Evolutionary conservation across 2,113 vertebrate species (phyloP).

Genomic region (Myiozetetes cayanensis): DNA sequence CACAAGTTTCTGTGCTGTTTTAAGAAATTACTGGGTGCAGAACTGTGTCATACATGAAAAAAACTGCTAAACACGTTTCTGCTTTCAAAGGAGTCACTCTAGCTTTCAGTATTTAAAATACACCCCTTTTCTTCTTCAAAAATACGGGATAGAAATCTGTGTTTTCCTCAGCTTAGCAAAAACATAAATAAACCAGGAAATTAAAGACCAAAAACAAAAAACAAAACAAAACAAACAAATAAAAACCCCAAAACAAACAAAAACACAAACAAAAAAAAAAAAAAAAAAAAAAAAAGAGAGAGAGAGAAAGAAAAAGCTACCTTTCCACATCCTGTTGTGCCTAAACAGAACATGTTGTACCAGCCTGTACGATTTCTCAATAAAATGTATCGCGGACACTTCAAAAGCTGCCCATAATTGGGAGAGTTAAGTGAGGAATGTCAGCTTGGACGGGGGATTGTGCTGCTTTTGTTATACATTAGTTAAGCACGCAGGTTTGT

Average conservation of each 20-base stretch:
- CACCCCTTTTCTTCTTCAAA: not conserved
- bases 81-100: not conserved
- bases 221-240: not conserved
- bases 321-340: not conserved
- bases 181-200: constrained; percentile 53
- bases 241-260: too few species aligned
- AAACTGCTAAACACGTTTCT: not conserved
- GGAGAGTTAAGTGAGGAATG: constrained; percentile 46
- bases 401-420: constrained; percentile 41
- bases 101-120: not conserved
- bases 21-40: not conserved
- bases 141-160: not conserved
- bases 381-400: not conserved
- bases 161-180: constrained; percentile 7
- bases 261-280: not conserved
- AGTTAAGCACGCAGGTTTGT: constrained; percentile 1
- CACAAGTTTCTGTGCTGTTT: not conserved
- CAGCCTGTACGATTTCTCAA: not conserved
- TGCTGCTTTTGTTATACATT: constrained; percentile 22
- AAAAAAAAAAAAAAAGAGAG: not conserved
- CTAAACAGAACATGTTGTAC: constrained; percentile 6
- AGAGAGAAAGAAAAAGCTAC: not conserved
- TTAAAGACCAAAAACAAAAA: not conserved
- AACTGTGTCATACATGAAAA: not conserved
- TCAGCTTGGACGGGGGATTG: not conserved